Percentiles rank a stretch among this genome's conserved stretches.
Conservation (phyloP, 2,113 vertebrate genomes). For the zebrafish (Danio rerio) region GRCz12tu NC_133186.1:42061001-42061500, state of each 20-base stretch:
- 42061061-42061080: conserved; percentile 40
- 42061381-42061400: not conserved
- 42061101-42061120: conserved; percentile 42
- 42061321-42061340: not conserved
- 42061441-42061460: not conserved
- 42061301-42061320: not conserved
- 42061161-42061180: conserved; percentile 40
- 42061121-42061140: conserved; percentile 49
- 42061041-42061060: conserved; percentile 36
- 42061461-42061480: not conserved
- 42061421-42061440: not conserved
- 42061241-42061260: conserved; percentile 13
- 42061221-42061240: conserved; percentile 36
- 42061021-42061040: conserved; percentile 17
- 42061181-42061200: conserved; percentile 51
- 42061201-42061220: conserved; percentile 51
- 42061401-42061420: not conserved
- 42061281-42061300: conserved; percentile 8
- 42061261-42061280: conserved; percentile 14
- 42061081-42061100: conserved; percentile 55
- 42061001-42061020: conserved; percentile 42
- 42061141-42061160: conserved; percentile 47
- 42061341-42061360: not conserved
- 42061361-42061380: not conserved
- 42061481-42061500: not conserved